phyloP scores from a whole-genome alignment of 2,797 vertebrate species.

The Emys orbicularis region DNA sequence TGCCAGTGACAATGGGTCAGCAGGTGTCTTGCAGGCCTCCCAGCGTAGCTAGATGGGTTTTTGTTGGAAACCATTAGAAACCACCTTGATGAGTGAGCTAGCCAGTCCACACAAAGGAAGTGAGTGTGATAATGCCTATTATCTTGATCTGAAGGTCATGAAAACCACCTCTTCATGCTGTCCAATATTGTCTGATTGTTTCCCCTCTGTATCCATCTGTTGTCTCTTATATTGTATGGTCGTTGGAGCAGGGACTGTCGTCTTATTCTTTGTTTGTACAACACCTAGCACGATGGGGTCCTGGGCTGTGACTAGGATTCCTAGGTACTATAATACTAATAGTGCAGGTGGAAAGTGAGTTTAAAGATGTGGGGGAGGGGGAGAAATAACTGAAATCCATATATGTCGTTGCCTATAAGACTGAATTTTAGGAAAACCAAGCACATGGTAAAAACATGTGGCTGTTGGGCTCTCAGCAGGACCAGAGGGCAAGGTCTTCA shows the following conservation, averaged over 20 bases:
- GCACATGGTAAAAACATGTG: background rate
- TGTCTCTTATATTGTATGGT: background rate
- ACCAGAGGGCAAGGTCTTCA: background rate
- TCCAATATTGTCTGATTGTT: background rate
- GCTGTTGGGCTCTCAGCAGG: background rate
- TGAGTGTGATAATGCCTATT: background rate
- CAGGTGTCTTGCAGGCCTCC: background rate
- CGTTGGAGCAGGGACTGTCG: background rate
- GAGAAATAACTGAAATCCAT: background rate
- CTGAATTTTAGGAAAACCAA: background rate
- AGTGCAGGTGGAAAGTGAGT: background rate
- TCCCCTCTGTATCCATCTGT: background rate
- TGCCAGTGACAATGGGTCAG: background rate
- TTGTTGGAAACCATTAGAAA: background rate
- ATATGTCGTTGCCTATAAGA: background rate
- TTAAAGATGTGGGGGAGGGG: background rate
- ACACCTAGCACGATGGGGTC: background rate
- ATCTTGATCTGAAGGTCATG: background rate
- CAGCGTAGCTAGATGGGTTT: fast-evolving
- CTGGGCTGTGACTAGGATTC: background rate
- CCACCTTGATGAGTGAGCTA: background rate
- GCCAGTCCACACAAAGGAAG: background rate
- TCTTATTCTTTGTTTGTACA: background rate
- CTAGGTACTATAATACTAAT: background rate
- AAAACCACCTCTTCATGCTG: background rate